phyloP scores from a whole-genome alignment of 2,797 vertebrate genomes.

The Onychomys leucogaster region DNA sequence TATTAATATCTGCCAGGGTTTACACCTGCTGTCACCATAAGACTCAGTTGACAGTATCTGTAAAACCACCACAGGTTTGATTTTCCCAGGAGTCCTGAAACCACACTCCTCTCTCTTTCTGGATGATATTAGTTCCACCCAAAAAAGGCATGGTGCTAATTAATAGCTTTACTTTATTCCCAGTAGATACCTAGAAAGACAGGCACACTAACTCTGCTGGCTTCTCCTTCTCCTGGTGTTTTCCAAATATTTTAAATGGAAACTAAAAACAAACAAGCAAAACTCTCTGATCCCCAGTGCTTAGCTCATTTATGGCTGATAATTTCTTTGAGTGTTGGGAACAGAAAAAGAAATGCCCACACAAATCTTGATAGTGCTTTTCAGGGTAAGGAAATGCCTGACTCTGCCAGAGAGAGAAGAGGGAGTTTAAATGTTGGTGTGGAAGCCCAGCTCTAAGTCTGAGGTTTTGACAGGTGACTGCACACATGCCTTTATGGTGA shows the following conservation, averaged over 20 bases:
- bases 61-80: slow-evolving; percentile 81
- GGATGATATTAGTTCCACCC: slow-evolving; percentile 78
- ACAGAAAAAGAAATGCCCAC: slow-evolving; percentile 73
- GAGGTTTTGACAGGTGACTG: slow-evolving; percentile 71
- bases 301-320: slow-evolving; percentile 84
- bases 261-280: background rate
- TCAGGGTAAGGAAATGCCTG: slow-evolving; percentile 67
- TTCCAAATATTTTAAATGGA: slow-evolving; percentile 75
- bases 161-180: slow-evolving; percentile 84
- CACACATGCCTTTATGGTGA: slow-evolving; percentile 37
- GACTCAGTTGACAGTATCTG: slow-evolving; percentile 81
- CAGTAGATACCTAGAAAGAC: slow-evolving; percentile 43
- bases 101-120: slow-evolving; percentile 39
- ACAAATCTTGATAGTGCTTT: slow-evolving; percentile 66
- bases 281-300: slow-evolving; percentile 54
- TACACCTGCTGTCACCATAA: slow-evolving; percentile 81
- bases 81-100: slow-evolving; percentile 79
- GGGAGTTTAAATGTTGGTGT: slow-evolving; percentile 70
- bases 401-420: slow-evolving; percentile 73
- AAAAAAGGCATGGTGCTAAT: slow-evolving; percentile 80
- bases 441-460: slow-evolving; percentile 74
- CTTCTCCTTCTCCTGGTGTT: slow-evolving; percentile 7
- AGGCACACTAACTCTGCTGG: slow-evolving; percentile 48
- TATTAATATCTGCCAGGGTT: slow-evolving; percentile 85
- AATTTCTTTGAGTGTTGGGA: slow-evolving; percentile 76